Percentiles rank a stretch among this genome's conserved stretches.
These are phyloP conservation scores for Himalopsyche japonica DNA, from an alignment of 2,888 invertebrate genomes.

Conservation along the genomic window DNA sequence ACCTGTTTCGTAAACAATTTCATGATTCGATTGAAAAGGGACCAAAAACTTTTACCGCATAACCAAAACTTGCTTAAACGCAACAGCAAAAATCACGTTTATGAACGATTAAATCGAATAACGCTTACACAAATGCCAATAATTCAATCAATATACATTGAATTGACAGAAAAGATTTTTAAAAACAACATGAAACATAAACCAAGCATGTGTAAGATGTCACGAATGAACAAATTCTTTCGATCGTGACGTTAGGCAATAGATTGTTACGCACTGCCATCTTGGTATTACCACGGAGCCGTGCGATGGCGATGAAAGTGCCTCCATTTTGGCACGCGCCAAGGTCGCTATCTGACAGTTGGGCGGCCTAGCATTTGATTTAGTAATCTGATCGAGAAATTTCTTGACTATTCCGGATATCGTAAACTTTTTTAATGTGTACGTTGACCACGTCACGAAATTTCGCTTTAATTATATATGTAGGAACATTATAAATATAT, in stretches of 20 bases:
- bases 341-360: background rate
- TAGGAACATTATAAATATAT: too few relatives aligned
- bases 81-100: too few relatives aligned
- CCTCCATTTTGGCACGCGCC: background rate
- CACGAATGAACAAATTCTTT: background rate
- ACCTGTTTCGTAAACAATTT: too few relatives aligned
- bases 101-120: too few relatives aligned
- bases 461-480: background rate
- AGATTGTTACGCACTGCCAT: background rate
- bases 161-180: too few relatives aligned
- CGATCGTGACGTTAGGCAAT: background rate
- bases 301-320: background rate
- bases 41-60: too few relatives aligned
- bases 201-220: background rate
- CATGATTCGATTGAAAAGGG: too few relatives aligned
- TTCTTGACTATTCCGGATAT: background rate
- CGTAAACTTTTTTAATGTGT: background rate
- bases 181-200: too few relatives aligned
- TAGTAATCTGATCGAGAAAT: background rate
- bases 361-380: background rate
- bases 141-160: background rate
- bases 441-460: background rate
- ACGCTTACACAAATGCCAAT: too few relatives aligned
- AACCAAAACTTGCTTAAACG: too few relatives aligned
- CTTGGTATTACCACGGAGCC: background rate